A percentile compares a stretch with the other conserved stretches of the same genome.
Conservation (phyloP, 2,797 vertebrate genomes). For the Epinephelus coioides region DNA sequence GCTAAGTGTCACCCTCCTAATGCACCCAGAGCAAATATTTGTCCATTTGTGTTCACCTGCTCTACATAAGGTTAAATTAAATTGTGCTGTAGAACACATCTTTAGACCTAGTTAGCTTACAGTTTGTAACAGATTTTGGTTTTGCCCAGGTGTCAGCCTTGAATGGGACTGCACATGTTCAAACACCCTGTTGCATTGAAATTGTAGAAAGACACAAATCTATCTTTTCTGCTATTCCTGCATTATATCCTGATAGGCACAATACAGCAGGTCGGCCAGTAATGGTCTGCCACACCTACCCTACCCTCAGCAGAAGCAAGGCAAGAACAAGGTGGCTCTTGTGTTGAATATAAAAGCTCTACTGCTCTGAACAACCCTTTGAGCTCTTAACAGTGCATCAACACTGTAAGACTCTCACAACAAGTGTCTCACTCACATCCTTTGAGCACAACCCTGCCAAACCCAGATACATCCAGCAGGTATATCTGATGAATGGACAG, state of each 20-base stretch:
- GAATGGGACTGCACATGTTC: slow-evolving; percentile 13
- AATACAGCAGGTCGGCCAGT: slow-evolving; percentile 17
- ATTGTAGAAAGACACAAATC: not conserved
- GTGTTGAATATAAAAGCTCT: slow-evolving; percentile 13
- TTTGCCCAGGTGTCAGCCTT: slow-evolving; percentile 1
- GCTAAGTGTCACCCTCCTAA: not conserved
- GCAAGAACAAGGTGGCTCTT: slow-evolving; percentile 23
- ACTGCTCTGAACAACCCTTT: slow-evolving; percentile 26
- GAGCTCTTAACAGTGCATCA: slow-evolving; percentile 45
- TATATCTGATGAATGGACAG: slow-evolving; percentile 59
- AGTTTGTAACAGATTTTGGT: not conserved
- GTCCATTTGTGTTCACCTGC: slow-evolving; percentile 8
- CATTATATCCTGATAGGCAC: slow-evolving; percentile 33
- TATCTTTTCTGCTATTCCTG: not conserved
- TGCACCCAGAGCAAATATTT: slow-evolving; percentile 6
- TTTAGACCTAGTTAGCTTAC: slow-evolving; percentile 2
- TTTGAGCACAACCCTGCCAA: slow-evolving; percentile 40
- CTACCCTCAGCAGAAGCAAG: not conserved
- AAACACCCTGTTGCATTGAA: slow-evolving; percentile 3
- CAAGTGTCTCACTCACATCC: slow-evolving; percentile 22
- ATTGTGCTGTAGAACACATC: not conserved
- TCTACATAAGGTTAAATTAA: slow-evolving; percentile 20
- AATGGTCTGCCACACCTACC: slow-evolving; percentile 36
- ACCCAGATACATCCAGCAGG: slow-evolving; percentile 40
- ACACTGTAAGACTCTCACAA: slow-evolving; percentile 5